phyloP scores from a whole-genome alignment of 1,140 invertebrate genomes.

The Drosophila orosa region DNA sequence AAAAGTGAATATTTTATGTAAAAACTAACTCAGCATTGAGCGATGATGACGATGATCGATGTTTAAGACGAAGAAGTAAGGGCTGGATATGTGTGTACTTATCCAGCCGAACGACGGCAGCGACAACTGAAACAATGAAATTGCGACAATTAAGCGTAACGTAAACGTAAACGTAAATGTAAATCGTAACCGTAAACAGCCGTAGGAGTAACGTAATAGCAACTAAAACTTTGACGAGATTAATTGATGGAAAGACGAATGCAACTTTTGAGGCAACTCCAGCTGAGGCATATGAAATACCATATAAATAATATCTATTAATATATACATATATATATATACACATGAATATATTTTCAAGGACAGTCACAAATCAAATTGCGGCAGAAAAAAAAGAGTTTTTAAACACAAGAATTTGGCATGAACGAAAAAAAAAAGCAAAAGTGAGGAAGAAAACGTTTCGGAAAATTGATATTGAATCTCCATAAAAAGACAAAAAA shows the following conservation, averaged over 20 bases:
- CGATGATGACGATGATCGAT: slow-evolving; percentile 12
- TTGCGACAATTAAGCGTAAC: slow-evolving; percentile 77
- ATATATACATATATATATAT: slow-evolving; percentile 39
- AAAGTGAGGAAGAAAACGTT: slow-evolving; percentile 21
- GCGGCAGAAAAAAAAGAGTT: slow-evolving; percentile 38
- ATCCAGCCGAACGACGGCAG: slow-evolving; percentile 51
- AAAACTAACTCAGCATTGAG: slow-evolving; percentile 42
- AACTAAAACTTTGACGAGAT: slow-evolving; percentile 23
- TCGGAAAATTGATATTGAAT: slow-evolving; percentile 35
- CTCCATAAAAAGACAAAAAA: slow-evolving; percentile 42
- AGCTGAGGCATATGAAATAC: slow-evolving; percentile 50
- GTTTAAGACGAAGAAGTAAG: slow-evolving; percentile 16
- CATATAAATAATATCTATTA: slow-evolving; percentile 52
- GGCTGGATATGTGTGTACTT: slow-evolving; percentile 4
- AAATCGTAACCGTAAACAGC: slow-evolving; percentile 58
- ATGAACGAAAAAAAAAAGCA: slow-evolving; percentile 18
- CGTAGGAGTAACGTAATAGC: slow-evolving; percentile 49
- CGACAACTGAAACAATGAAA: slow-evolving; percentile 80
- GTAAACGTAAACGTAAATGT: slow-evolving; percentile 55
- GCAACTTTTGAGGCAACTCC: slow-evolving; percentile 45
- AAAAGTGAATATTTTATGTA: slow-evolving; percentile 78
- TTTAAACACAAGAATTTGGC: slow-evolving; percentile 41
- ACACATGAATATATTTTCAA: slow-evolving; percentile 54
- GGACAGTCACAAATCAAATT: slow-evolving; percentile 49
- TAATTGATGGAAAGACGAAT: slow-evolving; percentile 3